phyloP scores from a whole-genome alignment of 2,797 vertebrate genomes.

The Brotula barbata region DNA sequence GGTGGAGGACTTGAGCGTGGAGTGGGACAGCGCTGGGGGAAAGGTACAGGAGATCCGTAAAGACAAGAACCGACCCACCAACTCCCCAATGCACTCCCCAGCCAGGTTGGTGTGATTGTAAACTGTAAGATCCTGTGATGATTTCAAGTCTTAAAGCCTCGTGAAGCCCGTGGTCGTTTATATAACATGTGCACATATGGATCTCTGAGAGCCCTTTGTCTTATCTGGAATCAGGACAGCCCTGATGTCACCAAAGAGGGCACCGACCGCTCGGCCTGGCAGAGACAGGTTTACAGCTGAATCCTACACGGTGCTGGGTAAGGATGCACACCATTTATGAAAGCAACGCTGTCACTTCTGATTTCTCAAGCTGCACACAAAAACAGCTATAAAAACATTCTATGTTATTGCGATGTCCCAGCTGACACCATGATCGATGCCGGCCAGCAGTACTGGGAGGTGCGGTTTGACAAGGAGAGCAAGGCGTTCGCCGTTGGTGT shows the following conservation, averaged over 20 bases:
- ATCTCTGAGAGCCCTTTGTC: constrained; percentile 2
- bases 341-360: background rate
- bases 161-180: background rate
- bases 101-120: constrained; percentile 83
- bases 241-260: constrained; percentile 91
- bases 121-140: background rate
- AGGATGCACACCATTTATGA: constrained; percentile 41
- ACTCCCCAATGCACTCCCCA: constrained; percentile 91
- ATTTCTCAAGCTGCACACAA: too few species aligned
- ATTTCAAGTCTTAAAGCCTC: background rate
- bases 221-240: constrained; percentile 76
- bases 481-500: constrained; percentile 90
- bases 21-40: constrained; percentile 94
- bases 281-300: constrained; percentile 93
- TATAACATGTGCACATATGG: background rate
- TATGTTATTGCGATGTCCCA: constrained; percentile 36
- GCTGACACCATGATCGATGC: constrained; percentile 90
- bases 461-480: constrained; percentile 91
- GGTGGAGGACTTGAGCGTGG: constrained; percentile 90
- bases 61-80: constrained; percentile 86
- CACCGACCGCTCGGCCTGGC: constrained; percentile 82
- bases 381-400: too few species aligned
- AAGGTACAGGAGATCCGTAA: constrained; percentile 95
- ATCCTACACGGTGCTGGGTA: constrained; percentile 95
- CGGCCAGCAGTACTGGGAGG: constrained; percentile 95